phyloP scores from a whole-genome alignment of 1,140 invertebrate species.

The Chelonus insularis region DNA sequence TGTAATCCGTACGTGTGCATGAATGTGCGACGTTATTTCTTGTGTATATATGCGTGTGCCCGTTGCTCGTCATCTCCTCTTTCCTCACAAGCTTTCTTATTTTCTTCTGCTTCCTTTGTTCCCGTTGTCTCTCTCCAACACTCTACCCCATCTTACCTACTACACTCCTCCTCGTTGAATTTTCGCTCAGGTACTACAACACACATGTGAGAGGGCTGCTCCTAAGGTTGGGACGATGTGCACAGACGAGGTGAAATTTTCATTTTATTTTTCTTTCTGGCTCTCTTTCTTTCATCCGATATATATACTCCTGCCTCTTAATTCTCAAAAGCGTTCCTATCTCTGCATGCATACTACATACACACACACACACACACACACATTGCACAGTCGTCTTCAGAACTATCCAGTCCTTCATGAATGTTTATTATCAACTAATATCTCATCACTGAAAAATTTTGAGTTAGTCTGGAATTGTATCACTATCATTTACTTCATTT shows the following conservation, averaged over 20 bases:
- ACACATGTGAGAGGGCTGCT: background rate
- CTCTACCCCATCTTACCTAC: background rate
- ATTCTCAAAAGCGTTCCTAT: constrained; percentile 16
- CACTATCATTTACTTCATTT: too few relatives aligned
- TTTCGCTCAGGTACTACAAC: background rate
- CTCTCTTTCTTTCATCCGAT: background rate
- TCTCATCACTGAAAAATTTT: too few relatives aligned
- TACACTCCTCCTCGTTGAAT: constrained; percentile 3
- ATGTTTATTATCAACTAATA: too few relatives aligned
- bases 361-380: background rate
- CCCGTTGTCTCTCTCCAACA: background rate
- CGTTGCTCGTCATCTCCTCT: constrained; percentile 31
- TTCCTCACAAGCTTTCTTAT: constrained; percentile 21
- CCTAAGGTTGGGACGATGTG: background rate
- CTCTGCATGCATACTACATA: background rate
- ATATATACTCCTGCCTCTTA: constrained; percentile 1
- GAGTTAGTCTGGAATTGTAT: too few relatives aligned
- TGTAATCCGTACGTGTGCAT: constrained; percentile 51
- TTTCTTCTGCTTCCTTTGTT: constrained; percentile 10
- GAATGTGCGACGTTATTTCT: constrained; percentile 33
- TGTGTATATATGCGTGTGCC: constrained; percentile 30
- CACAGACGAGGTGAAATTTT: background rate
- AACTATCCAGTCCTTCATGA: too few relatives aligned
- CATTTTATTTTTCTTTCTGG: background rate
- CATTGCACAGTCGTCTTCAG: too few relatives aligned